Percentiles rank a stretch among this genome's conserved stretches.
phyloP scores from a whole-genome alignment of 1,140 invertebrate species.

The Conus ventricosus region DNA sequence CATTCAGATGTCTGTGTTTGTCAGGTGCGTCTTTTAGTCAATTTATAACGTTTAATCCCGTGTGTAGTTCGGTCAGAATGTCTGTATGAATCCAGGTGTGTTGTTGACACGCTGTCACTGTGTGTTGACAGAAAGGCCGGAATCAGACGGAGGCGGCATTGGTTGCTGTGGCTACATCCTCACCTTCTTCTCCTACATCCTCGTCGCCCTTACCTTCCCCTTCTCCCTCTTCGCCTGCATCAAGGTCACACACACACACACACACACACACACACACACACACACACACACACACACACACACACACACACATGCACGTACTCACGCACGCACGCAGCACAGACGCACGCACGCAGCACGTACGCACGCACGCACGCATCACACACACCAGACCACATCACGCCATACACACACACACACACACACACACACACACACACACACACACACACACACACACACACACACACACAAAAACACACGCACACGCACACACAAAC shows the following conservation, averaged over 20 bases:
- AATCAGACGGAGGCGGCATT: constrained; percentile 43
- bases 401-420: neutral
- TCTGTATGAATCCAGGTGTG: too few relatives aligned
- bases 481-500: too few relatives aligned
- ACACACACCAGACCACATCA: neutral
- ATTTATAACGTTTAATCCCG: too few relatives aligned
- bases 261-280: too few relatives aligned
- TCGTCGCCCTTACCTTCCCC: constrained; percentile 92
- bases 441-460: too few relatives aligned
- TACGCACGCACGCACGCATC: neutral
- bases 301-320: neutral
- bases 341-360: constrained; percentile 4
- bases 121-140: neutral
- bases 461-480: too few relatives aligned
- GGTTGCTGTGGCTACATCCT: constrained; percentile 92
- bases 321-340: neutral
- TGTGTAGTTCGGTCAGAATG: too few relatives aligned
- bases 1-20: too few relatives aligned
- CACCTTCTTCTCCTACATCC: constrained; percentile 87
- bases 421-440: neutral
- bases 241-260: constrained; percentile 81
- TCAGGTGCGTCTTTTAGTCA: too few relatives aligned
- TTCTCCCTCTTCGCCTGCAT: constrained; percentile 96
- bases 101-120: too few relatives aligned
- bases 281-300: neutral